Conservation (phyloP, 2,113 vertebrate species). For the Eolophus roseicapilla region DNA sequence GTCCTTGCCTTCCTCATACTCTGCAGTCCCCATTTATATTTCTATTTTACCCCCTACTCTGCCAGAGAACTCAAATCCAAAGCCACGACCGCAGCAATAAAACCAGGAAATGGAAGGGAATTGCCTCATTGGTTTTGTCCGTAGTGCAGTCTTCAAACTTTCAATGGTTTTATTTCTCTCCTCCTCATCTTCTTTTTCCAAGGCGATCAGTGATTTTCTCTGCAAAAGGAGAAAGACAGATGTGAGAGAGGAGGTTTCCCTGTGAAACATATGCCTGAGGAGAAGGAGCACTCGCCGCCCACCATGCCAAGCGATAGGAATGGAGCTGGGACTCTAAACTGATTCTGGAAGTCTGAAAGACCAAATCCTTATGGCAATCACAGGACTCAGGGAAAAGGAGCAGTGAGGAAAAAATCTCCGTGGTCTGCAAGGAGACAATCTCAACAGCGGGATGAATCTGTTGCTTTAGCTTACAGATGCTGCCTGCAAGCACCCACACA, state of each 20-base stretch:
- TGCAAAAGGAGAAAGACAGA: slow-evolving; percentile 62
- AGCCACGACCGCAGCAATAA: background rate
- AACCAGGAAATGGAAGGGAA: background rate
- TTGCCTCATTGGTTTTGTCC: slow-evolving; percentile 98
- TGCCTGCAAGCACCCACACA: background rate
- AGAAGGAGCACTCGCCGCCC: rapidly evolving
- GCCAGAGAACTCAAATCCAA: background rate
- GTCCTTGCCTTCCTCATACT: background rate
- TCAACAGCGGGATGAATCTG: rapidly evolving
- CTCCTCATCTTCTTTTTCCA: slow-evolving; percentile 96
- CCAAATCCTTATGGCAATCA: background rate
- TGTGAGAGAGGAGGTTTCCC: background rate
- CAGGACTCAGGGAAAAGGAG: background rate
- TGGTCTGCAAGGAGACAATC: background rate
- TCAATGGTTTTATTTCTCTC: slow-evolving; percentile 98
- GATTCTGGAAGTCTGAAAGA: background rate
- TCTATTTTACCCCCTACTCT: background rate
- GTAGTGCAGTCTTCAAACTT: slow-evolving; percentile 94
- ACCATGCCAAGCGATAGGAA: rapidly evolving
- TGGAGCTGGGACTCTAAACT: background rate
- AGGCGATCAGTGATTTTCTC: slow-evolving; percentile 92
- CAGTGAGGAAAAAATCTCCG: background rate
- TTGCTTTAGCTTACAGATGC: background rate
- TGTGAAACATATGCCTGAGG: rapidly evolving
- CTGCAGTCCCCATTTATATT: background rate